A percentile compares a stretch with the other conserved stretches of the same genome.
Conservation (phyloP, 2,113 vertebrate species). For the Oreochromis aureus region DNA sequence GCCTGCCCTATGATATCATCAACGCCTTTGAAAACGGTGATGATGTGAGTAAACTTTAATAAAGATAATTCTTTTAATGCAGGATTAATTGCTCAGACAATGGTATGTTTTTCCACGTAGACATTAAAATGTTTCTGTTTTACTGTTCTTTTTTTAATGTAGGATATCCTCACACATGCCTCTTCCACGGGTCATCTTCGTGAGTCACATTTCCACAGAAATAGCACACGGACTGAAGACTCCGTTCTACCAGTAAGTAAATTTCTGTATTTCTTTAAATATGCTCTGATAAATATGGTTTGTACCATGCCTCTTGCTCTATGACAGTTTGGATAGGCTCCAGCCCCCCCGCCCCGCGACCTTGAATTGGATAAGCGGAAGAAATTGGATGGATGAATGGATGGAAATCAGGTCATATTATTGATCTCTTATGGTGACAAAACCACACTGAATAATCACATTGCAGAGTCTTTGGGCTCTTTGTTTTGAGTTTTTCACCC, state of each 20-base stretch:
- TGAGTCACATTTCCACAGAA: conserved; percentile 60
- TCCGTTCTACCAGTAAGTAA: conserved; percentile 68
- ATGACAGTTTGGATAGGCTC: not conserved
- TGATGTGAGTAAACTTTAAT: conserved; percentile 75
- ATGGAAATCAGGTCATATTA: not conserved
- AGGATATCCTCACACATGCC: conserved; percentile 56
- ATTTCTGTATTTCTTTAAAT: not conserved
- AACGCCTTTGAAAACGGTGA: conserved; percentile 96
- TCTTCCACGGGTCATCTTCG: conserved; percentile 56
- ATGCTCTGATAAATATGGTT: not conserved
- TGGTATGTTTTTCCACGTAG: not conserved
- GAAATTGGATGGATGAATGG: not conserved
- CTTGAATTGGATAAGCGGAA: not conserved
- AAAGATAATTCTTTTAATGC: not conserved
- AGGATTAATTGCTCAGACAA: not conserved
- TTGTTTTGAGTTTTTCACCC: not conserved
- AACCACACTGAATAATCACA: not conserved
- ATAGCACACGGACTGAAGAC: conserved; percentile 68
- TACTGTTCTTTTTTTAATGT: not conserved
- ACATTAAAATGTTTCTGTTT: not conserved
- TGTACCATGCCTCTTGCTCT: not conserved
- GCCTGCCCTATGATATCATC: conserved; percentile 98
- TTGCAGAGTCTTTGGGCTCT: not conserved
- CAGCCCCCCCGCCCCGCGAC: not conserved
- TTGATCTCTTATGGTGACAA: not conserved